phyloP scores from a whole-genome alignment of 2,113 vertebrate genomes.

The Oryctolagus cuniculus region mOryCun1.1 NC_091436.1:108807501-108808000 shows the following conservation, averaged over 20 bases:
- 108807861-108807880: constrained; percentile 21
- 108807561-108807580: constrained; percentile 51
- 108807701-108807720: constrained; percentile 79
- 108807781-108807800: not conserved
- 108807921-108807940: not conserved
- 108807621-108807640: constrained; percentile 67
- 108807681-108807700: constrained; percentile 68
- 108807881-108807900: not conserved
- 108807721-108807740: constrained; percentile 67
- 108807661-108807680: constrained; percentile 69
- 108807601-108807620: constrained; percentile 74
- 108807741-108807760: constrained; percentile 77
- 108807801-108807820: constrained; percentile 8
- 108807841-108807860: constrained; percentile 61
- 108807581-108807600: constrained; percentile 69
- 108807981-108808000: not conserved
- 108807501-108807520: constrained; percentile 75
- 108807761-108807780: constrained; percentile 62
- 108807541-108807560: constrained; percentile 78
- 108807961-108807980: constrained; percentile 41
- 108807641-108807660: constrained; percentile 51
- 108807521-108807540: constrained; percentile 69
- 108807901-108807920: constrained; percentile 50
- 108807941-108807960: constrained; percentile 32
- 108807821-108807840: constrained; percentile 45